Conservation (phyloP, 2,888 invertebrate genomes). For the Epistrophella euchroma region DNA sequence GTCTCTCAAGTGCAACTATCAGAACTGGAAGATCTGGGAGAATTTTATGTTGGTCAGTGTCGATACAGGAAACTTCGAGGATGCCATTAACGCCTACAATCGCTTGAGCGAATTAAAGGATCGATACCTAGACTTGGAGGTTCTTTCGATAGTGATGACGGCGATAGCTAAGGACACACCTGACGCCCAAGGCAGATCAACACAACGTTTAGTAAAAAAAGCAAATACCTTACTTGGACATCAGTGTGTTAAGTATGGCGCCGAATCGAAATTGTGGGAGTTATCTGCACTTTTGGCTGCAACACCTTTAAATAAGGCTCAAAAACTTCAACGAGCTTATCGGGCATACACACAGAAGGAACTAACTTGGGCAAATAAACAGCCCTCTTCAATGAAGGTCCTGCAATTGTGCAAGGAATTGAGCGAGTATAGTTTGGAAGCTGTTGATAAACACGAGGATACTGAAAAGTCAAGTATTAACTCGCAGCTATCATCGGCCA, state of each 20-base stretch:
- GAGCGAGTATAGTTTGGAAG: constrained; percentile 86
- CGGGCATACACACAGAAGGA: constrained; percentile 88
- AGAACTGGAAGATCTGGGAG: constrained; percentile 97
- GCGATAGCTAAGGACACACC: constrained; percentile 87
- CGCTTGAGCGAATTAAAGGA: constrained; percentile 93
- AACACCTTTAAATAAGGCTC: constrained; percentile 86
- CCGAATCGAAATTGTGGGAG: constrained; percentile 91
- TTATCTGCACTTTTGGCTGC: constrained; percentile 90
- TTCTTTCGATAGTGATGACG: constrained; percentile 89
- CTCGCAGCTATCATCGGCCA: constrained; percentile 86
- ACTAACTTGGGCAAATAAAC: constrained; percentile 85
- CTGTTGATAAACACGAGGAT: constrained; percentile 84
- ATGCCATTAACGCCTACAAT: constrained; percentile 93
- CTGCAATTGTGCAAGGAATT: constrained; percentile 86
- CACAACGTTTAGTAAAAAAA: constrained; percentile 81
- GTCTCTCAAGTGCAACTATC: constrained; percentile 95
- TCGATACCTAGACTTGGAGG: constrained; percentile 90
- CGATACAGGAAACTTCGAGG: constrained; percentile 93
- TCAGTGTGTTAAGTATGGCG: constrained; percentile 85
- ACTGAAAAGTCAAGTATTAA: constrained; percentile 85
- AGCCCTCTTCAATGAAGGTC: constrained; percentile 86
- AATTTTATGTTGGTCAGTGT: constrained; percentile 95
- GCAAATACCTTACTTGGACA: constrained; percentile 81
- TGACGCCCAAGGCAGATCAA: constrained; percentile 87
- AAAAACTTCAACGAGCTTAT: constrained; percentile 91